Conservation (phyloP, 2,797 vertebrate genomes). For the Scolopax bukidnonensis region DNA sequence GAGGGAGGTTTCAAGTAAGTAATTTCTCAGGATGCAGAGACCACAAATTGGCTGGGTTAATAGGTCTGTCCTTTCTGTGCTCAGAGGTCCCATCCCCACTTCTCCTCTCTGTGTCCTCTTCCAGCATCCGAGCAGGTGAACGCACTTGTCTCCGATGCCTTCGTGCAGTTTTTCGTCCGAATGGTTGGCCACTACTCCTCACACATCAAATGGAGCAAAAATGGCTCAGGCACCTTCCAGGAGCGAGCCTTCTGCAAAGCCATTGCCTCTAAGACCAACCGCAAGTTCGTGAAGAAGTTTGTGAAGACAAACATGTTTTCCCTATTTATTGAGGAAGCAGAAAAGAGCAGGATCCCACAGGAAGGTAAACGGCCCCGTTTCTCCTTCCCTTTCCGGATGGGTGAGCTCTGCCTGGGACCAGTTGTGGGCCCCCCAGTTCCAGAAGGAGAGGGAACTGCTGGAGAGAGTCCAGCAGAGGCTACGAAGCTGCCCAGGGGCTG, state of each 20-base stretch:
- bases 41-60: fast-evolving
- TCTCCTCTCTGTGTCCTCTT: neutral
- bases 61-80: fast-evolving
- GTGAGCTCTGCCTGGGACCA: neutral
- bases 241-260: conserved; percentile 88
- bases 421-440: neutral
- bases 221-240: conserved; percentile 78
- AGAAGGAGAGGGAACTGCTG: neutral
- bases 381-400: fast-evolving
- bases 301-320: conserved; percentile 94
- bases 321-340: conserved; percentile 91
- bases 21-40: neutral
- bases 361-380: conserved; percentile 76
- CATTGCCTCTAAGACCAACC: conserved; percentile 82
- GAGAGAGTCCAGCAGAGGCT: neutral
- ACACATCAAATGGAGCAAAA: conserved; percentile 75
- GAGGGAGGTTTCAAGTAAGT: neutral
- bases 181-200: conserved; percentile 87
- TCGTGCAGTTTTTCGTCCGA: conserved; percentile 91
- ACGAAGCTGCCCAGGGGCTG: neutral
- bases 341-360: conserved; percentile 83
- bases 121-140: conserved; percentile 89
- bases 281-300: conserved; percentile 89
- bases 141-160: conserved; percentile 86
- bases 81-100: neutral